phyloP scores from a whole-genome alignment of 2,797 vertebrate genomes.

The Pangasius mekongensis region DNA sequence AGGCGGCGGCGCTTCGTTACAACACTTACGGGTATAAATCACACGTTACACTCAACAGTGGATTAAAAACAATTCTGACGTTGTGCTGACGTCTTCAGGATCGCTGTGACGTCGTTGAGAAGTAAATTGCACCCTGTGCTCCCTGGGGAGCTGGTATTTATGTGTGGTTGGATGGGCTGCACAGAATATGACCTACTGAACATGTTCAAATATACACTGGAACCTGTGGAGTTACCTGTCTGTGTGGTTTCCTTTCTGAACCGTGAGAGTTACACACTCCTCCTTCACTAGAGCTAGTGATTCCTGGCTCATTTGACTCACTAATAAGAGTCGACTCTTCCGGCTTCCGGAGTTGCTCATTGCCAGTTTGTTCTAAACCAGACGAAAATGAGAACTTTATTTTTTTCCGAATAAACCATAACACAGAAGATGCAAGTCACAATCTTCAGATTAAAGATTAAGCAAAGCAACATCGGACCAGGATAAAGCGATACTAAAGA shows the following conservation, averaged over 20 bases:
- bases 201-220: slow-evolving; percentile 75
- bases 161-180: slow-evolving; percentile 59
- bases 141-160: slow-evolving; percentile 64
- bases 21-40: background rate
- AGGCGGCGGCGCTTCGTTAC: background rate
- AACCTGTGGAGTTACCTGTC: slow-evolving; percentile 62
- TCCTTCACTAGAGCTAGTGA: background rate
- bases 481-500: background rate
- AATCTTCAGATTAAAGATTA: no score
- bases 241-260: slow-evolving; percentile 10
- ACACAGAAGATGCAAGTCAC: background rate
- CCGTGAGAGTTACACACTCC: background rate
- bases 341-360: background rate
- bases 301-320: background rate
- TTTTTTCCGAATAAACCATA: background rate
- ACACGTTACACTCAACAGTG: background rate
- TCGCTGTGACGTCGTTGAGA: background rate
- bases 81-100: background rate
- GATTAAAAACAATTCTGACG: background rate
- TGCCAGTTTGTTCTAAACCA: background rate
- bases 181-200: slow-evolving; percentile 40
- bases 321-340: background rate
- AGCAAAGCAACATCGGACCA: background rate
- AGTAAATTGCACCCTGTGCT: background rate
- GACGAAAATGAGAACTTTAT: background rate